Base-by-base conservation (phyloP, 2,113 vertebrate genomes). In the Oreotrochilus melanogaster region DNA sequence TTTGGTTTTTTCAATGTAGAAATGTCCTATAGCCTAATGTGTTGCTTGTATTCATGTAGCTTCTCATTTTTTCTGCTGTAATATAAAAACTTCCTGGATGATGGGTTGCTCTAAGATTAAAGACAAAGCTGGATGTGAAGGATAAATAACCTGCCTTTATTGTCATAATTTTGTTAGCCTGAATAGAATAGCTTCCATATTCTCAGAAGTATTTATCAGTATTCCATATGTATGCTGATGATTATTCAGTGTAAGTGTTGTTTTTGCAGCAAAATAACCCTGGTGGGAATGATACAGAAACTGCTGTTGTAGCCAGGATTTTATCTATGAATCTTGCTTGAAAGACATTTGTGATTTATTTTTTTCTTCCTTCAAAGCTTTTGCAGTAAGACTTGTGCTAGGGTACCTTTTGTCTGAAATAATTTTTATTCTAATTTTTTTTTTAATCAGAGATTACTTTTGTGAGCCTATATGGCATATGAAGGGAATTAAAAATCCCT, bases 261-360 rank as follows among this genome's bases (percentile, higher is more conserved):
- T 86, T 92, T 86, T 60, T 84, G 78, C 86, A 84, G 92, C 72
- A 33, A 3, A 88, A 57, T 73, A 56, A 78, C 65, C 79, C 88
- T 95, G 78, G 65, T 89, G 92, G 95, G 90, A 92, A 43, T 67
- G 78, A 61, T 39, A 35, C 22, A 72, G 74, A 13, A 28, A 2
- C n/a, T 53, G 60, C 76, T 81, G 71, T 48, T 62, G 24, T 0
- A 2, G 57, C 28, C 42, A 47, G 67, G 62, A 69, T 58, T 76
- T 16, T 57, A 86, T 30, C 5, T 70, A 3, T 51, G 48, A 37
- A 47, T 50, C 54, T 70, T 75, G 33, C 88, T 62, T 54, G 23
- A 25, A 70, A 91, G 39, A 56, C 12, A 78, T 27, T 25, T 67
- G 10, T 30, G 12, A 11, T 37, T 71, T 9, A 28, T 27, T 24